These are phyloP conservation scores for Sclerodermus sp. DNA, from an alignment of 2,888 invertebrate species.

Conservation along the genomic window DNA sequence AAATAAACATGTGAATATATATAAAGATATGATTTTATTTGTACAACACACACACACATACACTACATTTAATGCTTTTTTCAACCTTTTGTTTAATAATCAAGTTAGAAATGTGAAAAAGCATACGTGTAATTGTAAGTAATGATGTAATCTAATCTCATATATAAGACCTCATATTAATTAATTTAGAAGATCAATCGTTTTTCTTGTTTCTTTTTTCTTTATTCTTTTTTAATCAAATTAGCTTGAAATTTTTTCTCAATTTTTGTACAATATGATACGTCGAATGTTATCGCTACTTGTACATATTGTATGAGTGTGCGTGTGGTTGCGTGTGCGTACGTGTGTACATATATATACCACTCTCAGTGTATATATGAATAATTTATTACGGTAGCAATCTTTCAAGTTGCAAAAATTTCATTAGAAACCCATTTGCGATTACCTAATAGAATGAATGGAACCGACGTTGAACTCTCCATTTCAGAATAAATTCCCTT, in stretches of 20 bases:
- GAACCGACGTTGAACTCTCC: slow-evolving; percentile 7
- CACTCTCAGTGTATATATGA: slow-evolving; percentile 27
- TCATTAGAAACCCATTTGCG: slow-evolving; percentile 17
- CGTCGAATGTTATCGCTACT: slow-evolving; percentile 24
- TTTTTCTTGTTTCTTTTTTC: too few relatives aligned
- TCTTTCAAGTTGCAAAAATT: slow-evolving; percentile 20
- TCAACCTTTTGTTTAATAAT: too few relatives aligned
- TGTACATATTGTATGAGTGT: slow-evolving; percentile 28
- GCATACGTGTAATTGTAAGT: background rate
- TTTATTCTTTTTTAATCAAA: too few relatives aligned
- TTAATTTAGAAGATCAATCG: too few relatives aligned
- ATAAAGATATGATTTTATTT: too few relatives aligned
- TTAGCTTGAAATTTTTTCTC: background rate
- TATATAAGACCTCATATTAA: background rate
- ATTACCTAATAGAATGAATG: slow-evolving; percentile 5
- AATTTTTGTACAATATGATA: slow-evolving; percentile 29
- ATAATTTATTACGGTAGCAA: slow-evolving; percentile 36
- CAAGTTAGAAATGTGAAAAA: background rate
- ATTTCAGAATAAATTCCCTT: slow-evolving; percentile 18
- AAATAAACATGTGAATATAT: too few relatives aligned
- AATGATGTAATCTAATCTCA: background rate
- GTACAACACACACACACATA: too few relatives aligned
- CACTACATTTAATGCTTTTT: too few relatives aligned
- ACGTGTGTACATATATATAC: slow-evolving; percentile 24
- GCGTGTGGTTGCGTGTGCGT: slow-evolving; percentile 8